These are phyloP conservation scores for Pholis gunnellus DNA, from an alignment of 2,113 vertebrate species.

Conservation along the genomic window DNA sequence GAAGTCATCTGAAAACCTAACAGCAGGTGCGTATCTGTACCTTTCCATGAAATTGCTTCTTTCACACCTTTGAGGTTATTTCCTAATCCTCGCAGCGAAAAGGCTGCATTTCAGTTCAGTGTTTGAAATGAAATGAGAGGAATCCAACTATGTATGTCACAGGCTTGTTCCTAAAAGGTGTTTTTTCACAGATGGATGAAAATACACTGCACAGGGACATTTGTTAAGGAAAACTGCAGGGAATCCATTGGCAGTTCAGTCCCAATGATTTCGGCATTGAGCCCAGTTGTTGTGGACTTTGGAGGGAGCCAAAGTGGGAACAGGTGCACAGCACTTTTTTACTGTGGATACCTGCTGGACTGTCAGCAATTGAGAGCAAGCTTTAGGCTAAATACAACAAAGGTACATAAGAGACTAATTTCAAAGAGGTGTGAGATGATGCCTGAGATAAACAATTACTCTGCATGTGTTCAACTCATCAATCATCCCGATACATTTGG, in stretches of 20 bases:
- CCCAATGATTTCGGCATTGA: slow-evolving; percentile 24
- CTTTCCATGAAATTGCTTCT: slow-evolving; percentile 37
- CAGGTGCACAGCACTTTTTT: slow-evolving; percentile 71
- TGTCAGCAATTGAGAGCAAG: slow-evolving; percentile 5
- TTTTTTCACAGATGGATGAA: neutral
- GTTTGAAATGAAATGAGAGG: slow-evolving; percentile 4
- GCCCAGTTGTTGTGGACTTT: slow-evolving; percentile 67
- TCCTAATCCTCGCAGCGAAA: slow-evolving; percentile 2
- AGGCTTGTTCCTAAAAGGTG: neutral
- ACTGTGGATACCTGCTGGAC: slow-evolving; percentile 22
- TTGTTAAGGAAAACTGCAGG: slow-evolving; percentile 16
- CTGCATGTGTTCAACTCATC: slow-evolving; percentile 64
- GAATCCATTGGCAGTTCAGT: slow-evolving; percentile 32
- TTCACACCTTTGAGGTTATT: slow-evolving; percentile 36
- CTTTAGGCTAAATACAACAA: slow-evolving; percentile 42
- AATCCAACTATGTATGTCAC: neutral
- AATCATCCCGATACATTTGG: slow-evolving; percentile 62
- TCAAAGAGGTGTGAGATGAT: slow-evolving; percentile 44
- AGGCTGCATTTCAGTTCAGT: slow-evolving; percentile 33
- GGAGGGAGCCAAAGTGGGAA: slow-evolving; percentile 58
- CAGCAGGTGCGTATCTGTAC: slow-evolving; percentile 24
- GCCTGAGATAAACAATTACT: slow-evolving; percentile 61
- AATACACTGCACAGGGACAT: slow-evolving; percentile 11
- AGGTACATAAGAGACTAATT: slow-evolving; percentile 40
- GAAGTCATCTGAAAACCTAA: slow-evolving; percentile 33